Evolutionary conservation across 2,113 vertebrate genomes (phyloP), one percentile per base, ranked within the genome.

Genomic region (Ophiodon elongatus): DNA sequence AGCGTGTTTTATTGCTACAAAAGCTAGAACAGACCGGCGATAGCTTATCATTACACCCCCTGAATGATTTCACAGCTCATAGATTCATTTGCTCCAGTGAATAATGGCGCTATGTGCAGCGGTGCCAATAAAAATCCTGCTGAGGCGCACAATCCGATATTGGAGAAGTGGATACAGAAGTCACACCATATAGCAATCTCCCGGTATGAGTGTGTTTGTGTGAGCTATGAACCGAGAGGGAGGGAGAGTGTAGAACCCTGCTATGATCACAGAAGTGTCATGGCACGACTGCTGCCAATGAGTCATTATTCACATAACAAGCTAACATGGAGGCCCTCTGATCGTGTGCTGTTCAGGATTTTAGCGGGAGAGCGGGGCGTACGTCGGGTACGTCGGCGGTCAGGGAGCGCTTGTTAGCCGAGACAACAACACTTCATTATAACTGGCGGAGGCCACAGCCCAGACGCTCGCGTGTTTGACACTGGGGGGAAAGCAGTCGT

Each of bases 31-130:
- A 69, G 76, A 88, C 82, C 79, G 59, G 77, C 62, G 85, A 90
- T 92, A 80, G 86, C 82, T 91, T 91, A 89, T 91, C 88, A 88
- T 89, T 86, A 80, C 87, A 63, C 69, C 73, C 82, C 82, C 76
- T 65, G 78, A 88, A 89, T 90, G 85, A 90, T 90, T 92, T 94
- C 89, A 92, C 92, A 92, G 89, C 85, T 84, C 88, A 79, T 77
- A 85, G 88, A 89, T 91, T 92, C 80, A 91, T 92, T 85, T 89
- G 90, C 86, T 83, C 82, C 71, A 41, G 72, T 87, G 89, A 91
- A 71, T 81, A 85, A 90, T 77, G 84, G 56, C 59, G 45, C 64
- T 64, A 59, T 86, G 81, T 77, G 79, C 79, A 45, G 87, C 0
- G 43, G 62, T n/a, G 87, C 89, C 90, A 90, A 82, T 88, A 89